Base-by-base conservation (phyloP, 2,888 invertebrate species). In the Callosobruchus maculatus region DNA sequence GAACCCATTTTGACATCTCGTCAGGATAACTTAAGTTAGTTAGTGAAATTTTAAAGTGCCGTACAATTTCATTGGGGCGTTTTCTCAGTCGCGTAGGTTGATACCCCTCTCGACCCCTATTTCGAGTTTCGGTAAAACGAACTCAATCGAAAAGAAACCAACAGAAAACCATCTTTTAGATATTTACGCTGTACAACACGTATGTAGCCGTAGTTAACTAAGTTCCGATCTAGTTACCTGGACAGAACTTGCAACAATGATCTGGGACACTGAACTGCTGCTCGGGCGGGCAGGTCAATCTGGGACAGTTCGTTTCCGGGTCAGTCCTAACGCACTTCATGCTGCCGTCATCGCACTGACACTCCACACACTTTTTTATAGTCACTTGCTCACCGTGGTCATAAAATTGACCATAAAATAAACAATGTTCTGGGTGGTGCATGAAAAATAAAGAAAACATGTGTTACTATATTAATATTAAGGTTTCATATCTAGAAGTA, bases 191-290 rank as follows among this genome's bases (percentile, higher is more conserved):
- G n/a, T n/a, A n/a, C n/a, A n/a, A n/a, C n/a, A n/a, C n/a, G 9
- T 18, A 49, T 49, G 49, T 49, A 49, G 49, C 5, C 49, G 13
- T 13, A 49, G 13, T 7, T 49, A 18, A 49, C 49, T 18, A 49
- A 1, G 13, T 49, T 18, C 13, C 18, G 13, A 18, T 18, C 49
- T 72, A 72, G 71, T 71, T 87, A 95, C 96, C 96, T 88, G 93
- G 94, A 87, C 97, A 97, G 85, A 95, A 94, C 86, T 94, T 94
- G 90, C 97, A 97, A 89, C 96, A 97, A 87, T 95, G 94, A 75
- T 94, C 95, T 71, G 94, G 93, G 77, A 95, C 93, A 81, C 92
- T 92, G 86, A 96, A 93, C 88, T 95, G 94, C 84, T 94, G 91
- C 78, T 91, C 90, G 72, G 90, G 89, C 78, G 94, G 93, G 88